phyloP scores from a whole-genome alignment of 2,113 vertebrate genomes.

The Planiliza haematocheilus region DNA sequence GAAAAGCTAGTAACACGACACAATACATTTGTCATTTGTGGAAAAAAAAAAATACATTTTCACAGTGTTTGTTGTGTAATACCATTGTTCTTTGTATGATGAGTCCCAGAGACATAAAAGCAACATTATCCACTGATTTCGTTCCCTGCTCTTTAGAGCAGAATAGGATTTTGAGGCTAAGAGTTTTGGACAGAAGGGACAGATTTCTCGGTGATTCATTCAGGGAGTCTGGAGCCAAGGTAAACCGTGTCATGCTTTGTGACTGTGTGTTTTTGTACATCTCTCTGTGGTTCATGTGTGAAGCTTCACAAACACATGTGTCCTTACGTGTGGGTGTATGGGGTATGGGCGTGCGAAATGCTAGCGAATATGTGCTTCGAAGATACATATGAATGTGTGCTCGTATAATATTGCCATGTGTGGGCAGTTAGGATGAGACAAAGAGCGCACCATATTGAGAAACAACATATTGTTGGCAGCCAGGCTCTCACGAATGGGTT shows the following conservation, averaged over 20 bases:
- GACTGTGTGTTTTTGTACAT: slow-evolving; percentile 6
- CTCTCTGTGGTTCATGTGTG: slow-evolving; percentile 5
- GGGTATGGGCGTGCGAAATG: slow-evolving; percentile 40
- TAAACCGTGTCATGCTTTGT: slow-evolving; percentile 61
- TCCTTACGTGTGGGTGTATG: slow-evolving; percentile 24
- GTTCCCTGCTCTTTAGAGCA: slow-evolving; percentile 32
- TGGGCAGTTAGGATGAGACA: slow-evolving; percentile 66
- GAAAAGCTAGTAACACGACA: background rate
- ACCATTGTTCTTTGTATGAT: slow-evolving; percentile 12
- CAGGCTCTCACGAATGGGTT: slow-evolving; percentile 47
- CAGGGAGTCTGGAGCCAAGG: slow-evolving; percentile 60
- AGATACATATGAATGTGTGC: slow-evolving; percentile 27
- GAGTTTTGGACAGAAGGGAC: slow-evolving; percentile 65
- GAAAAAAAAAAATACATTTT: accelerated
- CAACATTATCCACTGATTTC: slow-evolving; percentile 22
- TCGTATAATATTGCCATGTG: slow-evolving; percentile 31
- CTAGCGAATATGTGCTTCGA: slow-evolving; percentile 37
- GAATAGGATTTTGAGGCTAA: slow-evolving; percentile 56
- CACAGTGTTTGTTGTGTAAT: background rate
- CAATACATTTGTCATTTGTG: background rate
- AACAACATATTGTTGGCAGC: slow-evolving; percentile 69
- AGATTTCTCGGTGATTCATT: slow-evolving; percentile 70
- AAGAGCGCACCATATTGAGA: slow-evolving; percentile 63
- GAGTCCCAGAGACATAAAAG: slow-evolving; percentile 11
- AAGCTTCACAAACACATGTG: slow-evolving; percentile 34